A percentile compares a stretch with the other conserved stretches of the same genome.
phyloP scores from a whole-genome alignment of 2,888 invertebrate genomes.

The Syrista parreyssii region DNA sequence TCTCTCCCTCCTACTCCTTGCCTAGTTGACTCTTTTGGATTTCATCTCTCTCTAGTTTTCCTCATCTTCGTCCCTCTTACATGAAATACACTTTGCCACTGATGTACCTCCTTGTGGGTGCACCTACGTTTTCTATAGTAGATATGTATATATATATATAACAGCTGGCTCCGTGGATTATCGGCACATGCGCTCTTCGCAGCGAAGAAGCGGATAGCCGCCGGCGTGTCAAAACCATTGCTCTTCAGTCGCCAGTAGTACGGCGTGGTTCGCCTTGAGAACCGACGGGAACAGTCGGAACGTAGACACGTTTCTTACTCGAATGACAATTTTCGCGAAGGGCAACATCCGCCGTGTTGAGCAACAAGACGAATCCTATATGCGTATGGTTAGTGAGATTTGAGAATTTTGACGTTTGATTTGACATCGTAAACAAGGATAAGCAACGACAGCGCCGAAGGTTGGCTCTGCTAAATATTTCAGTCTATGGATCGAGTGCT shows the following conservation, averaged over 20 bases:
- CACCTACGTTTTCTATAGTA: slow-evolving; percentile 19
- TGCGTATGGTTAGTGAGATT: too few species aligned
- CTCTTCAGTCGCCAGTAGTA: slow-evolving; percentile 52
- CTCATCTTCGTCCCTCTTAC: not conserved
- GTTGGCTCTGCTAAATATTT: too few species aligned
- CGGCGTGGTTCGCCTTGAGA: slow-evolving; percentile 48
- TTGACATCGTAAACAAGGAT: too few species aligned
- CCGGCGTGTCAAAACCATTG: slow-evolving; percentile 59
- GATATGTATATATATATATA: not conserved
- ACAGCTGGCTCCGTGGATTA: slow-evolving; percentile 47
- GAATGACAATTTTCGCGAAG: too few species aligned
- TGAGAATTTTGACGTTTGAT: too few species aligned
- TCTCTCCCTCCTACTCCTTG: not conserved
- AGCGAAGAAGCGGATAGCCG: slow-evolving; percentile 38
- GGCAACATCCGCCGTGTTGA: too few species aligned
- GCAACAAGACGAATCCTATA: too few species aligned
- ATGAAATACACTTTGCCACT: not conserved
- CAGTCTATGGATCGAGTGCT: too few species aligned
- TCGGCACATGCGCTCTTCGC: slow-evolving; percentile 61
- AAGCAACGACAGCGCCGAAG: too few species aligned
- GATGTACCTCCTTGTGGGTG: not conserved
- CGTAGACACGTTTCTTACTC: too few species aligned
- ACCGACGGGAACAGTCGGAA: not conserved
- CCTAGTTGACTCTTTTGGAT: not conserved
- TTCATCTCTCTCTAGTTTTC: too few species aligned